These are phyloP conservation scores for Nysson spinosus DNA, from an alignment of 2,888 invertebrate genomes.

Conservation along the genomic window DNA sequence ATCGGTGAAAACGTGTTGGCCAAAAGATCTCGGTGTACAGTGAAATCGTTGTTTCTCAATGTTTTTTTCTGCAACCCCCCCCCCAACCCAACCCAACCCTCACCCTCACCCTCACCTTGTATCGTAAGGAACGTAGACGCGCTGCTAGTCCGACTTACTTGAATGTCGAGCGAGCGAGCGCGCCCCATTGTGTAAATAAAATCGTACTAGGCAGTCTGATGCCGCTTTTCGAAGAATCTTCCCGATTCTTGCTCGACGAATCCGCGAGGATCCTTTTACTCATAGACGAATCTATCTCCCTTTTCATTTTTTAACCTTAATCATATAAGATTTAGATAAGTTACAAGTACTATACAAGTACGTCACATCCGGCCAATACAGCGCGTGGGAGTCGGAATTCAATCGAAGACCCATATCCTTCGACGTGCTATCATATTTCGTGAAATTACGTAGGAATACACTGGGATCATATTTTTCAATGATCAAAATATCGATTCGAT, in stretches of 20 bases:
- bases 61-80: slow-evolving; percentile 12
- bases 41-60: slow-evolving; percentile 61
- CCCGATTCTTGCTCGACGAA: slow-evolving; percentile 2
- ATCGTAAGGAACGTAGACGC: no score
- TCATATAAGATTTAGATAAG: slow-evolving; percentile 26
- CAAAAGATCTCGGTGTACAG: slow-evolving; percentile 74
- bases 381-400: no score
- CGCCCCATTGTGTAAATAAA: slow-evolving; percentile 50
- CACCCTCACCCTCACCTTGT: not conserved
- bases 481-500: no score
- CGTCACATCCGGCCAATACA: slow-evolving; percentile 6
- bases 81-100: no score
- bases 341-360: slow-evolving; percentile 22
- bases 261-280: slow-evolving; percentile 23
- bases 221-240: slow-evolving; percentile 32
- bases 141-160: no score
- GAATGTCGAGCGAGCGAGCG: slow-evolving; percentile 23
- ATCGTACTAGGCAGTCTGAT: slow-evolving; percentile 24
- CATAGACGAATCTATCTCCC: slow-evolving; percentile 7
- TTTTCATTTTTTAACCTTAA: slow-evolving; percentile 17
- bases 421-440: no score
- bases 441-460: no score
- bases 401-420: no score
- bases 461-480: no score
- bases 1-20: slow-evolving; percentile 66